Conservation (phyloP, 2,797 vertebrate genomes). For the Anguilla marmorata region DNA sequence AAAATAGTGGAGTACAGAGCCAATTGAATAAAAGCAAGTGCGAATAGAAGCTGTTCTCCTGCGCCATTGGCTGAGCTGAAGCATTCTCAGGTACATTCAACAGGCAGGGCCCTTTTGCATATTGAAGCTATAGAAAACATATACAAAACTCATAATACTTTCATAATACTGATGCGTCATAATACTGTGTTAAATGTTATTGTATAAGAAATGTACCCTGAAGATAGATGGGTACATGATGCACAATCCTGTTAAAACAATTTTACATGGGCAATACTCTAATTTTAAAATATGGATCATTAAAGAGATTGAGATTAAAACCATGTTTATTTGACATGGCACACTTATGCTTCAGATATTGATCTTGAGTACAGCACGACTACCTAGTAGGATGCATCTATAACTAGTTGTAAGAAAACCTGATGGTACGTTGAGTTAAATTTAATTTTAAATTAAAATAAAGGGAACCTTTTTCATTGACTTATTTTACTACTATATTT, state of each 20-base stretch:
- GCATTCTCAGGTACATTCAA: too few relatives aligned
- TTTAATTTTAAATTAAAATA: not conserved
- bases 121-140: not conserved
- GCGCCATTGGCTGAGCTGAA: too few relatives aligned
- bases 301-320: not conserved
- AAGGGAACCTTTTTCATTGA: not conserved
- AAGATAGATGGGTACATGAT: not conserved
- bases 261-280: too few relatives aligned
- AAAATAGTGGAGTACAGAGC: too few relatives aligned
- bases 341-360: not conserved
- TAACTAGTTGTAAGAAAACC: not conserved
- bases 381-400: not conserved
- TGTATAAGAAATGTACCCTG: not conserved
- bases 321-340: not conserved
- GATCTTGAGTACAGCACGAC: not conserved
- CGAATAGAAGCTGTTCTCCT: too few relatives aligned
- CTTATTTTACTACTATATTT: not conserved
- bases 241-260: too few relatives aligned
- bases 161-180: not conserved
- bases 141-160: not conserved
- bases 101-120: not conserved
- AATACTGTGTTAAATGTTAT: not conserved
- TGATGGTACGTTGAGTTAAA: not conserved
- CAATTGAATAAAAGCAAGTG: too few relatives aligned
- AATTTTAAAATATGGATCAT: too few relatives aligned